A percentile compares a stretch with the other conserved stretches of the same genome.
These are phyloP conservation scores for Hylaeus anthracinus DNA, from an alignment of 1,140 invertebrate genomes.

Conservation along the genomic window DNA sequence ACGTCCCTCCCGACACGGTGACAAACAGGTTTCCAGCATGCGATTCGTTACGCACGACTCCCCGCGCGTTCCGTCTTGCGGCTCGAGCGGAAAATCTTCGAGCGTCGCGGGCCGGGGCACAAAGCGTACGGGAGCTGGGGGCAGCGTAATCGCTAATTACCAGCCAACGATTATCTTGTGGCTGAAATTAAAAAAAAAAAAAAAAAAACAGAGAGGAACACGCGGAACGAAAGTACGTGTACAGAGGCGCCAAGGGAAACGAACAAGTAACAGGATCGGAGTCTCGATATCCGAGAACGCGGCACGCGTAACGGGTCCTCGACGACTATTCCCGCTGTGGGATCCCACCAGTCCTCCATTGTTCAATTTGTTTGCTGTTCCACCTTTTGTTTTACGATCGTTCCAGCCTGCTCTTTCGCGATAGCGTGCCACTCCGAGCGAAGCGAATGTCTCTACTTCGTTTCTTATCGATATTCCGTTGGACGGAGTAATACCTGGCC, in stretches of 20 bases:
- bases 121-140: not conserved
- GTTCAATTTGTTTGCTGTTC: slow-evolving; percentile 31
- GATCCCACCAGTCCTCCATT: slow-evolving; percentile 14
- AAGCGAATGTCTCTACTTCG: not conserved
- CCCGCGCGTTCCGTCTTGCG: slow-evolving; percentile 26
- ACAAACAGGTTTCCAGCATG: slow-evolving; percentile 69
- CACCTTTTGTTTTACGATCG: not conserved
- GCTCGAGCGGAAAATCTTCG: slow-evolving; percentile 27
- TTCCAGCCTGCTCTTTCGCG: not conserved
- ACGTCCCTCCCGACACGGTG: slow-evolving; percentile 45
- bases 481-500: no score
- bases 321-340: slow-evolving; percentile 14
- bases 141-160: slow-evolving; percentile 64
- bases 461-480: not conserved
- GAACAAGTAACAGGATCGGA: slow-evolving; percentile 41
- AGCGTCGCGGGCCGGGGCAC: not conserved
- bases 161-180: slow-evolving; percentile 48
- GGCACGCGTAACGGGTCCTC: slow-evolving; percentile 27
- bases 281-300: slow-evolving; percentile 40
- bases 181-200: slow-evolving; percentile 1
- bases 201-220: not conserved
- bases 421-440: not conserved
- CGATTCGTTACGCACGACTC: slow-evolving; percentile 51
- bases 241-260: not conserved
- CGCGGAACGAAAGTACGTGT: slow-evolving; percentile 37